Evolutionary conservation across 2,888 invertebrate genomes (phyloP).

Genomic region (Ischnus inquisitorius): DNA sequence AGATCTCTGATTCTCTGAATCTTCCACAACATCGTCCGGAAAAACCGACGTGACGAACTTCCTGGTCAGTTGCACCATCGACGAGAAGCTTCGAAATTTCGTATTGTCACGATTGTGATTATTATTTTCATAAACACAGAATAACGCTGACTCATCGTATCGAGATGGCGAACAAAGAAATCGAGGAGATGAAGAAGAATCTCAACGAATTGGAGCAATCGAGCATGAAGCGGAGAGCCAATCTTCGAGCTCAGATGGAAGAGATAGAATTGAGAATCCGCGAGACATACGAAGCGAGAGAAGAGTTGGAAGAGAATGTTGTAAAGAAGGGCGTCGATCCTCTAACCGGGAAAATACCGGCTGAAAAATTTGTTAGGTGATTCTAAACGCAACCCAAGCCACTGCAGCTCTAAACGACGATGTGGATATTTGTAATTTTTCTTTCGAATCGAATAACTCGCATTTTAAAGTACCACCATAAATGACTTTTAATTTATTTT

Average conservation of each 20-base stretch:
- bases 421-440: no score
- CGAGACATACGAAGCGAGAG: conserved; percentile 86
- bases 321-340: conserved; percentile 87
- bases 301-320: conserved; percentile 86
- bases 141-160: conserved; percentile 87
- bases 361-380: conserved; percentile 86
- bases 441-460: no score
- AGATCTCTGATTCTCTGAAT: not conserved
- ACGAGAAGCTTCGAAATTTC: not conserved
- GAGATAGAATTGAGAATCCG: conserved; percentile 86
- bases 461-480: not conserved
- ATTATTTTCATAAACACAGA: conserved; percentile 73
- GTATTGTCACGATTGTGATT: not conserved
- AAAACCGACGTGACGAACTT: not conserved
- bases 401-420: no score
- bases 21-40: not conserved
- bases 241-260: conserved; percentile 87
- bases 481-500: not conserved
- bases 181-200: conserved; percentile 85
- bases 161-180: conserved; percentile 86
- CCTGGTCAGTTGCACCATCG: not conserved
- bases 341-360: conserved; percentile 88
- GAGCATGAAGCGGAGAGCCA: conserved; percentile 84
- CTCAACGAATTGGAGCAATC: conserved; percentile 82
- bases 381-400: not conserved